Evolutionary conservation across 2,113 vertebrate species (phyloP), one percentile per base, ranked within the genome.

Genomic region (Odontesthes bonariensis): DNA sequence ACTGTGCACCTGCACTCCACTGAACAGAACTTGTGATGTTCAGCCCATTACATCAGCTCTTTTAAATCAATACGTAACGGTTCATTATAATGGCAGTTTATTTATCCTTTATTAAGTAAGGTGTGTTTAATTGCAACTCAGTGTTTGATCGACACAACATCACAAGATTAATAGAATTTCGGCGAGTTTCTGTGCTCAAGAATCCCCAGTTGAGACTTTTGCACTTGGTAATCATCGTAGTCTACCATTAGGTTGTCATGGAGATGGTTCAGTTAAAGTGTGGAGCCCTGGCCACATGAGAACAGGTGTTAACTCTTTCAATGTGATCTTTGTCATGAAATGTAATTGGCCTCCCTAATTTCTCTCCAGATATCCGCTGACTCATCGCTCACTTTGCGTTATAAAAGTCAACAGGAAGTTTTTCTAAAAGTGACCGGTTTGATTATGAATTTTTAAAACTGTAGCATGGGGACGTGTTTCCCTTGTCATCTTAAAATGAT

Each of bases 1-100:
- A 6, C 73, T 56, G 22, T 84, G 70, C 65, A 79, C 72, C 75
- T 83, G 77, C 64, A 65, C 72, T 77, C 71, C 11, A 2, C 27
- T 71, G 58, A 77, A 77, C 81, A 56, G 35, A 66, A 70, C 54
- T 27, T 33, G 53, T 62, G 65, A 54, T 54, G 19, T 57, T 62
- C 33, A 58, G 47, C 61, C 67, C 40, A 47, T 70, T 44, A 78
- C 40, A 71, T 58, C 22, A 56, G 49, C 51, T 62, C 53, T 40
- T 40, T 62, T 44, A 8, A 84, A 86, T 84, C 75, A 65, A 82
- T 72, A 66, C 20, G 17, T 22, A 32, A n/a, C 55, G 62, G 19
- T 9, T 20, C 40, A 27, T 31, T 73, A 13, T 33, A 66, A 56
- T 49, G 58, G 42, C 33, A 52, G 55, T 33, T 19, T 23, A 55